A percentile compares a stretch with the other conserved stretches of the same genome.
Conservation (phyloP, 2,113 vertebrate genomes). For the Cyanoramphus novaezelandiae region DNA sequence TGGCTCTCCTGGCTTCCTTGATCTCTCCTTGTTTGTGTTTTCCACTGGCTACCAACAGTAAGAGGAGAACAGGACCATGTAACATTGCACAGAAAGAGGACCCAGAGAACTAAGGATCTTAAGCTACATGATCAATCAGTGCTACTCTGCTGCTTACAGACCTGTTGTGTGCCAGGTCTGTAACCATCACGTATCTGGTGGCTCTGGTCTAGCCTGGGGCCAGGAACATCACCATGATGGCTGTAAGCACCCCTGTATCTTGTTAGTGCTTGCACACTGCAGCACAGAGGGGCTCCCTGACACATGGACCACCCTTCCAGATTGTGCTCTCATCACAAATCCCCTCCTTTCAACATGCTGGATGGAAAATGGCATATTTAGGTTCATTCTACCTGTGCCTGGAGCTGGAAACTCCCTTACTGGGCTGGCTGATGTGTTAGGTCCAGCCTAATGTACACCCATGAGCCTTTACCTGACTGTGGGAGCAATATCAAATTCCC, state of each 20-base stretch:
- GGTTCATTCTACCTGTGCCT: not conserved
- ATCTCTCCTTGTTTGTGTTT: not conserved
- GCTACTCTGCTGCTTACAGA: not conserved
- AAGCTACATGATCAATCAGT: not conserved
- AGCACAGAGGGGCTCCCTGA: not conserved
- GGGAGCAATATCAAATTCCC: too few species aligned
- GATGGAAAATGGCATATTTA: not conserved
- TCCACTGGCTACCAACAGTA: too few species aligned
- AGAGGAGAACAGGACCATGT: not conserved
- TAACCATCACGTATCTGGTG: not conserved
- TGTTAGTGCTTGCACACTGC: not conserved
- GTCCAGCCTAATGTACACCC: not conserved
- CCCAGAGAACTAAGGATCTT: too few species aligned
- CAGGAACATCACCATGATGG: not conserved
- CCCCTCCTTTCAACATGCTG: accelerated
- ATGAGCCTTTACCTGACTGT: not conserved
- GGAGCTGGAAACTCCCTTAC: not conserved
- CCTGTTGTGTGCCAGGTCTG: too few species aligned
- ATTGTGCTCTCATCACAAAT: accelerated
- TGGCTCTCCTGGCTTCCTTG: not conserved
- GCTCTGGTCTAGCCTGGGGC: not conserved
- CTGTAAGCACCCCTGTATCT: not conserved
- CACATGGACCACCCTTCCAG: accelerated
- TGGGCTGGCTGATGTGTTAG: not conserved
- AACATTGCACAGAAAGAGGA: not conserved